Conservation (phyloP, 2,113 vertebrate genomes). For the Mohoua ochrocephala region DNA sequence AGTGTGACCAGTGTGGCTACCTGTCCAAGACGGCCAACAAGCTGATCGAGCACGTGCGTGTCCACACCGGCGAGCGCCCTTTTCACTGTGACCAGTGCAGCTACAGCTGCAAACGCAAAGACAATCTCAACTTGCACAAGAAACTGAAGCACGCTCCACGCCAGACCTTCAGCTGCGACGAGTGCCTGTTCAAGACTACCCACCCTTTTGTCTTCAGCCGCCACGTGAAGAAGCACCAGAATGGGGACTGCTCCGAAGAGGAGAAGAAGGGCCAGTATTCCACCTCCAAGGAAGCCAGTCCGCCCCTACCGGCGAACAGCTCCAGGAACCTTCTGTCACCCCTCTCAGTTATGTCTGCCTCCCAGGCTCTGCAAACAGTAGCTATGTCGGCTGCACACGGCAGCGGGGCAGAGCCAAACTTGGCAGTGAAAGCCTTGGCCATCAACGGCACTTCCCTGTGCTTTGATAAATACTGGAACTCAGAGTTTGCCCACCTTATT, state of each 20-base stretch:
- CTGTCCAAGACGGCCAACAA: constrained; percentile 99
- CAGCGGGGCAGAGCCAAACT: constrained; percentile 67
- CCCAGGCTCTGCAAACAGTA: constrained; percentile 95
- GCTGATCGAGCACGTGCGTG: constrained; percentile 98
- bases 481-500: constrained; percentile 91
- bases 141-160: constrained; percentile 97
- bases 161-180: constrained; percentile 92
- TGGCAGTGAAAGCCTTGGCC: constrained; percentile 78
- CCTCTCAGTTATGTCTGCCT: constrained; percentile 89
- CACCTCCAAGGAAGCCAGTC: constrained; percentile 61
- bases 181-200: constrained; percentile 97
- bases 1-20: constrained; percentile 99
- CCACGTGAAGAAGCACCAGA: constrained; percentile 96
- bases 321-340: constrained; percentile 85
- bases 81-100: constrained; percentile 99
- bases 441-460: constrained; percentile 76
- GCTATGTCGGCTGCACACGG: constrained; percentile 84
- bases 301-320: constrained; percentile 73
- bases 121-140: constrained; percentile 99
- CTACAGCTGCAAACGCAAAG: constrained; percentile 99
- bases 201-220: constrained; percentile 98
- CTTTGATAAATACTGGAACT: constrained; percentile 91
- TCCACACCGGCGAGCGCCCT: constrained; percentile 98
- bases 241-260: constrained; percentile 73
- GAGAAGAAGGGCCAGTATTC: constrained; percentile 73